Evolutionary conservation across 2,888 invertebrate genomes (phyloP), one percentile per base, ranked within the genome.

Genomic region (Xanthostigma xanthostigma): DNA sequence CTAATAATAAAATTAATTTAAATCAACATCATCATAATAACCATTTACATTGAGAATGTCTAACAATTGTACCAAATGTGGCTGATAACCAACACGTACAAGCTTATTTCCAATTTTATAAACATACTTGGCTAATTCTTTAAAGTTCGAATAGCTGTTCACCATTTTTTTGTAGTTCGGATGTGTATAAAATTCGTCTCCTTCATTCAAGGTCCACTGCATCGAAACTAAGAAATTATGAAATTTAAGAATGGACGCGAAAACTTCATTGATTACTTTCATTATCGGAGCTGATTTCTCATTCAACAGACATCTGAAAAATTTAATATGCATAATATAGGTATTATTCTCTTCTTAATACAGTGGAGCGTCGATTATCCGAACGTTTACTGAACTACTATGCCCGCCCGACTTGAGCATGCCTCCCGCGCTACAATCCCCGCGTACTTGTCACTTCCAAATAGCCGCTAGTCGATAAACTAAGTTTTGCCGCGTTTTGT

Each of bases 201-300:
- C 63, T 46, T 69, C 66, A 47, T 63, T 66, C 54, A 70, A 70
- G 27, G 66, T 66, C 81, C 81, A 82, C 55, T 70, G 69, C 17
- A 77, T 75, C 55, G 63, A 72, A 58, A 65, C 60, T 45, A 82
- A 62, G 53, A 77, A 74, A 49, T 79, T 72, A 59, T 80, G 80
- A 58, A 81, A 83, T 58, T 83, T 80, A 53, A 87, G 62, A 37
- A 84, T 79, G 8, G 85, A 77, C 44, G 76, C 76, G 57, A 86
- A 84, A 13, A 84, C 79, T 61, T 79, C 80, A 48, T 81, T 77
- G 36, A 88, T 67, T 0, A 81, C 71, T 55, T 79, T 79, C 62
- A 79, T 76, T 36, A 87, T 75, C 3, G 79, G 79, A 34, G 74
- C 73, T 35, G 83, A 81, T 46, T 79, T 74, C 49, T 79, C 76